phyloP scores from a whole-genome alignment of 2,797 vertebrate genomes.

The Orientallactaga sibirica region DNA sequence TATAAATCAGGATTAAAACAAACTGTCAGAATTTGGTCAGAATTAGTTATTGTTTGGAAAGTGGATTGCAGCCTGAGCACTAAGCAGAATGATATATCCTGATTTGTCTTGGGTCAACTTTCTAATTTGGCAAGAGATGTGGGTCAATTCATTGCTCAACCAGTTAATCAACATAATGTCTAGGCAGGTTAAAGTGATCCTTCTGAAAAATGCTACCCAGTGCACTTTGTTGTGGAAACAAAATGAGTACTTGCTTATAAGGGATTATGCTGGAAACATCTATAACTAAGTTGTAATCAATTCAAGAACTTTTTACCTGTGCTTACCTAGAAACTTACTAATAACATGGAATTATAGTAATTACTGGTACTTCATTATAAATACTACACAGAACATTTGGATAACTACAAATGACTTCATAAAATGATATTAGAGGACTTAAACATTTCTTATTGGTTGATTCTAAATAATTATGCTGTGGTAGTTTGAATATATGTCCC shows the following conservation, averaged over 20 bases:
- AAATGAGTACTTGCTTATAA: constrained; percentile 39
- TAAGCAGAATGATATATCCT: constrained; percentile 45
- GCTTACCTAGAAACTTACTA: constrained; percentile 11
- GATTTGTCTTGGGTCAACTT: constrained; percentile 53
- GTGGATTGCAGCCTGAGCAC: constrained; percentile 11
- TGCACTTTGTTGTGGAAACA: constrained; percentile 26
- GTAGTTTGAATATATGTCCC: too few relatives aligned
- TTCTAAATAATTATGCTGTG: constrained; percentile 5
- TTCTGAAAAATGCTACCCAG: constrained; percentile 41
- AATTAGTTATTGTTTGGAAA: constrained; percentile 71
- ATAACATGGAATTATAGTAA: constrained; percentile 54
- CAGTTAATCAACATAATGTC: constrained; percentile 44
- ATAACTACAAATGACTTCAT: neutral
- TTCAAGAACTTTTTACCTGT: constrained; percentile 44
- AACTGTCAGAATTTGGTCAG: constrained; percentile 64
- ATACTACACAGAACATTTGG: neutral
- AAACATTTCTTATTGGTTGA: constrained; percentile 38
- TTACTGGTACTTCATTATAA: constrained; percentile 44
- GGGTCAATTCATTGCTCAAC: constrained; percentile 61
- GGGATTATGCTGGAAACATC: neutral
- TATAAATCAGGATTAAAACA: constrained; percentile 75
- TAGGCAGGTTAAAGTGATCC: constrained; percentile 37
- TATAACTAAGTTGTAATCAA: neutral
- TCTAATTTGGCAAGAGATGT: constrained; percentile 63
- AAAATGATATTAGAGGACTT: constrained; percentile 47